Base-by-base conservation (phyloP, 1,140 invertebrate genomes). In the Magallana angulata region DNA sequence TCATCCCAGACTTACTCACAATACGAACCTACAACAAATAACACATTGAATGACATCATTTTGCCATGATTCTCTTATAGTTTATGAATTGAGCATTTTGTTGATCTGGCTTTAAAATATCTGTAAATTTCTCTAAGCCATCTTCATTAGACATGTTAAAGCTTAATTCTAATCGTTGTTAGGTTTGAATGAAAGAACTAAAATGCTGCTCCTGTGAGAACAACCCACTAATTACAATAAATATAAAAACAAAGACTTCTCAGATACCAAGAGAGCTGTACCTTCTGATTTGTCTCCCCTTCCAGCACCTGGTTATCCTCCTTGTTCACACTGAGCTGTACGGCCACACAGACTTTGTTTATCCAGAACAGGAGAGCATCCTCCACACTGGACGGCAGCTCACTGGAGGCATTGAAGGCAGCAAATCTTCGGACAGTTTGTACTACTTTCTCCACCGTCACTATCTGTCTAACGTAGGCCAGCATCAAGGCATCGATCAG, bases 401-500 rank as follows among this genome's bases (percentile, higher is more conserved):
- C 96, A 92, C 95, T 95, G 84, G 95, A 95, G 92, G 93, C 94
- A 91, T 93, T 95, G 92, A 94, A 95, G 90, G 93, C 92, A 82
- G 94, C 91, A 91, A 95, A 95, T 58, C 93, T 92, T 89, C 95
- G 95, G 84, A 98, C 97, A 82, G 98, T 98, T 86, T 98, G 97
- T 48, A 97, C 96, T 57, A 99, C 97, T 84, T 97, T 96, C 91
- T 99, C 98, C 60, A 97, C 96, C 24, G 97, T 98, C 88, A 98
- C 97, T 87, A 99, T 97, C 95, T 99, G 98, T 93, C 97, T 97
- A 90, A 98, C 97, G 95, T 99, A 99, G 89, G 99, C 96, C 91
- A 96, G 96, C 98, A 99, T 99, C 94, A 99, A 96, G 90, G 98
- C 97, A 96, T 99, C 98, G 95, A 99, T 98, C 95, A 99, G 97